Percentiles rank a stretch among this genome's conserved stretches.
Conservation (phyloP, 2,113 vertebrate genomes). For the Cyprinodon variegatus region DNA sequence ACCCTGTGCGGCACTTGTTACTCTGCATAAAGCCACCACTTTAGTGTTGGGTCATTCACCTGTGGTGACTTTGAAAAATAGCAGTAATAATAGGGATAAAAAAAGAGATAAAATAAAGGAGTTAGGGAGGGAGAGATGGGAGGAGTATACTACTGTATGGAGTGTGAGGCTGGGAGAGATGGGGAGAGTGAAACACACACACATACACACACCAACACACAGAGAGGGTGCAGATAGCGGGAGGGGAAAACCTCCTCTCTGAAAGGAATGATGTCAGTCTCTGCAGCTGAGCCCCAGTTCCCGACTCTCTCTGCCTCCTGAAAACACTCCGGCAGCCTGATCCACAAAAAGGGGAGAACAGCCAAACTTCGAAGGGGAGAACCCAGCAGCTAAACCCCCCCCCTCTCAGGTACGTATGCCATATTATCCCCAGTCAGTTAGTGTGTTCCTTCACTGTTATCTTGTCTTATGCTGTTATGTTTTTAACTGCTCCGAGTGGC, state of each 20-base stretch:
- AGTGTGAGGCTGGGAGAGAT: slow-evolving; percentile 49
- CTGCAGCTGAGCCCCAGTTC: slow-evolving; percentile 82
- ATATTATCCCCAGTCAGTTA: slow-evolving; percentile 52
- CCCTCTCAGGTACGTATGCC: slow-evolving; percentile 75
- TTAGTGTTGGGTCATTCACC: slow-evolving; percentile 35
- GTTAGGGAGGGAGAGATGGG: slow-evolving; percentile 55
- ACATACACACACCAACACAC: slow-evolving; percentile 13
- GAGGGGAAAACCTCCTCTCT: slow-evolving; percentile 82
- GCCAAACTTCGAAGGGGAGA: slow-evolving; percentile 45
- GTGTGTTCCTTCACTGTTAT: slow-evolving; percentile 56
- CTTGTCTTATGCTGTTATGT: slow-evolving; percentile 37
- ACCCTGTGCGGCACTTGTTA: slow-evolving; percentile 38
- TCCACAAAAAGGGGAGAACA: slow-evolving; percentile 44
- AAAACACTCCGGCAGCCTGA: slow-evolving; percentile 50
- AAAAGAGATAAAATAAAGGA: slow-evolving; percentile 45
- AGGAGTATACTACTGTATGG: slow-evolving; percentile 68
- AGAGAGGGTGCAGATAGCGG: slow-evolving; percentile 72
- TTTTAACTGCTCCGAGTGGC: slow-evolving; percentile 35
- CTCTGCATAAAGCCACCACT: slow-evolving; percentile 22
- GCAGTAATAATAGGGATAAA: slow-evolving; percentile 49
- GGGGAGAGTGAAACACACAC: slow-evolving; percentile 34
- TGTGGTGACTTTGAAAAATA: slow-evolving; percentile 51
- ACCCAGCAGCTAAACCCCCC: slow-evolving; percentile 48
- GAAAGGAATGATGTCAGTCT: slow-evolving; percentile 86
- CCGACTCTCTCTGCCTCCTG: slow-evolving; percentile 69